These are phyloP conservation scores for Piprites chloris DNA, from an alignment of 2,113 vertebrate genomes.

Conservation along the genomic window DNA sequence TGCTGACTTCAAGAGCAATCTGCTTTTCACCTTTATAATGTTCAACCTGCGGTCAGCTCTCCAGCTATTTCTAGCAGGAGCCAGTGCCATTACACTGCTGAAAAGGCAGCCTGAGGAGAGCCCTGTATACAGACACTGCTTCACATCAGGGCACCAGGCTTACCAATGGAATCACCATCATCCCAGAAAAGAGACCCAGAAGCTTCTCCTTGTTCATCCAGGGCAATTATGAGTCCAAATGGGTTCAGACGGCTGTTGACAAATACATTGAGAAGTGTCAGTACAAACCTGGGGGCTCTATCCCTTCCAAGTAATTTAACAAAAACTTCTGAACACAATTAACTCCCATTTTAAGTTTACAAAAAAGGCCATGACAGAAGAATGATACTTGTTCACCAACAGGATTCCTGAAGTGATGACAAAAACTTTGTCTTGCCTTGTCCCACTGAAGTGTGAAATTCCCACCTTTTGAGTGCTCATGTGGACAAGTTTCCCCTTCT, in stretches of 20 bases:
- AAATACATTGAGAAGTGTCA: background rate
- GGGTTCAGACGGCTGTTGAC: slow-evolving; percentile 45
- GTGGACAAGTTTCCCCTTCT: background rate
- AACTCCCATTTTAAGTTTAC: background rate
- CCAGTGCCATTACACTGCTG: background rate
- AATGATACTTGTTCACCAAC: background rate
- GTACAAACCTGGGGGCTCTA: background rate
- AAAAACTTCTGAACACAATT: background rate
- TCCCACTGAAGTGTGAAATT: background rate
- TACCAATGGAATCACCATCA: slow-evolving; percentile 54
- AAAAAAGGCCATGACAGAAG: background rate
- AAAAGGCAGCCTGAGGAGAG: background rate
- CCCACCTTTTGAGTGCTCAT: fast-evolving
- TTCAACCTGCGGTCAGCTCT: background rate
- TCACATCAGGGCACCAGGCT: background rate
- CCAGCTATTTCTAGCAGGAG: background rate
- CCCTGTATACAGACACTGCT: background rate
- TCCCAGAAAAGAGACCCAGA: slow-evolving; percentile 65
- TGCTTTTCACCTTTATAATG: background rate
- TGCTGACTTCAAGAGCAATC: background rate
- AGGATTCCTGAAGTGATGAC: background rate
- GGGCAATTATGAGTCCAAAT: slow-evolving; percentile 43
- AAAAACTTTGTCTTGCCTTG: background rate
- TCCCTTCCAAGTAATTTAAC: background rate
- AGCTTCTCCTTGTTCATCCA: slow-evolving; percentile 44